These are phyloP conservation scores for Callaeas wilsoni DNA, from an alignment of 2,113 vertebrate genomes.

Conservation along the genomic window DNA sequence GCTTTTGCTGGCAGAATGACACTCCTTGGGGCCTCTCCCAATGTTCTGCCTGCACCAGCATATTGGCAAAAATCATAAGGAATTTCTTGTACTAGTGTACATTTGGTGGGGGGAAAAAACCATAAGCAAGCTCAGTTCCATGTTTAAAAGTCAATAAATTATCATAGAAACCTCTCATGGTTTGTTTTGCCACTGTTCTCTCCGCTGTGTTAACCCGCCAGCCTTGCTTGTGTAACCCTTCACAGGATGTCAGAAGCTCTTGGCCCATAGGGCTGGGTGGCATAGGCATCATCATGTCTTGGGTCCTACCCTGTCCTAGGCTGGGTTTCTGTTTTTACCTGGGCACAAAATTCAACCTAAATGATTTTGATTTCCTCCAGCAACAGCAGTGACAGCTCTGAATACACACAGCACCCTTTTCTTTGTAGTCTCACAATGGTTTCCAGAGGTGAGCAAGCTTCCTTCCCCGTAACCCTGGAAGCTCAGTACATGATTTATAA, in stretches of 20 bases:
- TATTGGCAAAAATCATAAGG: not conserved
- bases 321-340: not conserved
- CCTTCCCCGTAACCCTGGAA: not conserved
- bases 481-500: not conserved
- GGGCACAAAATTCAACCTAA: not conserved
- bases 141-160: not conserved
- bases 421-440: rapidly evolving
- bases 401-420: not conserved
- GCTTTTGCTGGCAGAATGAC: not conserved
- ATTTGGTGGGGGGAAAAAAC: not conserved
- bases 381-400: not conserved
- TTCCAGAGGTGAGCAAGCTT: not conserved
- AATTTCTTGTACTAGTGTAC: not conserved
- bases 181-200: not conserved
- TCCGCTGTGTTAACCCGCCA: not conserved
- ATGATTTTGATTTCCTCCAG: not conserved
- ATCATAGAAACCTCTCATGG: not conserved
- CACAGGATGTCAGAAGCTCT: not conserved
- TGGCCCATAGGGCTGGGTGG: not conserved
- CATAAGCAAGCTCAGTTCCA: not conserved
- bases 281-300: rapidly evolving
- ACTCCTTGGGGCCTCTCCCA: not conserved
- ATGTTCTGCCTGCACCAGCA: not conserved
- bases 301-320: not conserved
- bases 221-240: not conserved